These are phyloP conservation scores for Diglossa cyanea DNA, from an alignment of 2,797 vertebrate species.

Conservation along the genomic window DNA sequence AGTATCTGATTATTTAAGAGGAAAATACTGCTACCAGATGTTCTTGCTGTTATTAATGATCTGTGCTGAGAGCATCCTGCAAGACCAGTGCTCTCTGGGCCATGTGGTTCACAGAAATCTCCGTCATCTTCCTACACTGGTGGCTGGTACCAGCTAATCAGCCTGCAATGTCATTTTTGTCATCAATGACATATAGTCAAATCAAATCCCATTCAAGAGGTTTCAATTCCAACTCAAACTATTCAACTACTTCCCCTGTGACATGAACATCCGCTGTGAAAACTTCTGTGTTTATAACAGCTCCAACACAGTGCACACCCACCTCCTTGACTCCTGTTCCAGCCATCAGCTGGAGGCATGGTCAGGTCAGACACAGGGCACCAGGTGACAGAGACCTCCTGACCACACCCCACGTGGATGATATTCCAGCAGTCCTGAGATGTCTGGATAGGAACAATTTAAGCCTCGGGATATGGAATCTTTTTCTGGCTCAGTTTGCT, in stretches of 20 bases:
- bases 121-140: accelerated
- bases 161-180: not conserved
- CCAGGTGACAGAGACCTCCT: not conserved
- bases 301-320: not conserved
- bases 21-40: not conserved
- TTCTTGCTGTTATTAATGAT: not conserved
- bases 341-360: accelerated
- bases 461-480: not conserved
- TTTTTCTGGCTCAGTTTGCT: not conserved
- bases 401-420: accelerated
- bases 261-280: not conserved
- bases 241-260: not conserved
- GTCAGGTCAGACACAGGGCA: not conserved
- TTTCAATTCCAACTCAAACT: not conserved
- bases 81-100: not conserved
- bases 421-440: not conserved
- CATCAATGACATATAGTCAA: not conserved
- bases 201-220: not conserved
- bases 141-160: not conserved
- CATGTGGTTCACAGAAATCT: not conserved
- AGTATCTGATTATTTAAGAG: not conserved
- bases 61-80: not conserved
- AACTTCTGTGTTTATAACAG: not conserved
- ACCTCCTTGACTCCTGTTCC: not conserved
- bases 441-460: not conserved